Conservation (phyloP, 2,113 vertebrate species). For the Alethe castanea region DNA sequence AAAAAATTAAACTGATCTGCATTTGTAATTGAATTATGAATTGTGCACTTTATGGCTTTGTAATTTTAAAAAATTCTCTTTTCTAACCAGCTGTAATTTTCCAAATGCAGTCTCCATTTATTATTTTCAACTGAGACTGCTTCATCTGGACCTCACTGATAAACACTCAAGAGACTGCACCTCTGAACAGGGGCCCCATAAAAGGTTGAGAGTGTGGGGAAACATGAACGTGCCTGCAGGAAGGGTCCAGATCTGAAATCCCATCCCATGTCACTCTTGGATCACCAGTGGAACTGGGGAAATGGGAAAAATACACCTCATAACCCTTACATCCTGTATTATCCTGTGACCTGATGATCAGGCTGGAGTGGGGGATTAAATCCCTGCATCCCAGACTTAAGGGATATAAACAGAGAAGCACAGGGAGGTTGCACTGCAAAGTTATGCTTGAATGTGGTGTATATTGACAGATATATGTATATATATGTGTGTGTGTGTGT, state of each 20-base stretch:
- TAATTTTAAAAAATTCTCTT: neutral
- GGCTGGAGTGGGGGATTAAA: neutral
- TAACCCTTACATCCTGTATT: neutral
- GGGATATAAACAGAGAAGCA: neutral
- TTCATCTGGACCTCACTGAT: neutral
- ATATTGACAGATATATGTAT: no score
- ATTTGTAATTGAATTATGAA: neutral
- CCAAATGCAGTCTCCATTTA: neutral
- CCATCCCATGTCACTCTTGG: neutral
- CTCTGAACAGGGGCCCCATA: neutral
- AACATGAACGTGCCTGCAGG: fast-evolving
- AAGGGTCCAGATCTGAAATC: neutral
- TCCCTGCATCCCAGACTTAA: neutral
- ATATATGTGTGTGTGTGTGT: fast-evolving
- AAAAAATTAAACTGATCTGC: neutral
- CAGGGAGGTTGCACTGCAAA: neutral
- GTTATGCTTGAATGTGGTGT: neutral
- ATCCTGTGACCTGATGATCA: neutral
- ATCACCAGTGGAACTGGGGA: neutral
- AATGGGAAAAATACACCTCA: neutral
- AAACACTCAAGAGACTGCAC: fast-evolving
- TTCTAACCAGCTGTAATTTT: neutral
- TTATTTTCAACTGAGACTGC: neutral
- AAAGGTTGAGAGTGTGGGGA: neutral
- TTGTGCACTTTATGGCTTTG: neutral